These are phyloP conservation scores for Glyphotaelius pellucidus DNA, from an alignment of 2,888 invertebrate genomes.

Conservation along the genomic window DNA sequence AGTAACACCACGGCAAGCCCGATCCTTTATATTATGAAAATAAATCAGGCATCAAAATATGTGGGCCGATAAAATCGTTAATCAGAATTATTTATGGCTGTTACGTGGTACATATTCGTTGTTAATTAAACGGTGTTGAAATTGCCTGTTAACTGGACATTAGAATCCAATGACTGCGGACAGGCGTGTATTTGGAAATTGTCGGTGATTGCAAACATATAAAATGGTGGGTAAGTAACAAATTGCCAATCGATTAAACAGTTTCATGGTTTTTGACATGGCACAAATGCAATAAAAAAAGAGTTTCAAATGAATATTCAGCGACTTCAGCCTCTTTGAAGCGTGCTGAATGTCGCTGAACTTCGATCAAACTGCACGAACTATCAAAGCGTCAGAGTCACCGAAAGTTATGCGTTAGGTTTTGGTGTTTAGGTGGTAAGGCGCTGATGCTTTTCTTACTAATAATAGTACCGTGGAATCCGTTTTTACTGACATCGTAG, in stretches of 20 bases:
- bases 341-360: too few species aligned
- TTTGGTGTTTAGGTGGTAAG: too few species aligned
- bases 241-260: background rate
- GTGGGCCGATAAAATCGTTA: slow-evolving; percentile 44
- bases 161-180: background rate
- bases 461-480: too few species aligned
- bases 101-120: slow-evolving; percentile 12
- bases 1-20: background rate
- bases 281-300: too few species aligned
- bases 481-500: too few species aligned
- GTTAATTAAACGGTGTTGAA: slow-evolving; percentile 55
- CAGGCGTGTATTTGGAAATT: background rate
- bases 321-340: too few species aligned
- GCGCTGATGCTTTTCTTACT: too few species aligned
- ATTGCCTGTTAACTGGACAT: slow-evolving; percentile 52
- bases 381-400: too few species aligned
- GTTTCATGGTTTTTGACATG: background rate
- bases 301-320: too few species aligned
- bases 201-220: background rate
- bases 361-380: too few species aligned
- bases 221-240: background rate
- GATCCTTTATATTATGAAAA: slow-evolving; percentile 20
- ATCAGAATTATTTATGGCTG: slow-evolving; percentile 45
- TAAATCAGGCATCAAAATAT: slow-evolving; percentile 37
- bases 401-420: too few species aligned